Conservation (phyloP, 64 coral and sea anemone species). For the Stichodactyla mertensii region DNA sequence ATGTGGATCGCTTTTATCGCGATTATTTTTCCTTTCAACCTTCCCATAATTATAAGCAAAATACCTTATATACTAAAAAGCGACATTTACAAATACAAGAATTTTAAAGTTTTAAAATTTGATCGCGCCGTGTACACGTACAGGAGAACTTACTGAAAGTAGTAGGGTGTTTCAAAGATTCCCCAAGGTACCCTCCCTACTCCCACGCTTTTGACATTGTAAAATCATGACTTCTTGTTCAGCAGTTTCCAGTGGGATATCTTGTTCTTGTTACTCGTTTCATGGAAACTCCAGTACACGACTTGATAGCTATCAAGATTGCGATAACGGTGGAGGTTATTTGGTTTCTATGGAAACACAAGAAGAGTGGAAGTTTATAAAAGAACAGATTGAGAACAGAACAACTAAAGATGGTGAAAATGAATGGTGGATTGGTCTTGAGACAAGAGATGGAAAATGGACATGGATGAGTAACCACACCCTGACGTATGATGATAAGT, state of each 20-base stretch:
- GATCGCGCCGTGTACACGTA: neutral
- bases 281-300: neutral
- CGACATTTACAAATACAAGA: no score
- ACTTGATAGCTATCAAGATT: neutral
- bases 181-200: neutral
- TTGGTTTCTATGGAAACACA: slow-evolving; percentile 40
- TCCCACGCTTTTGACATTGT: neutral
- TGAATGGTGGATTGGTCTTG: slow-evolving; percentile 58
- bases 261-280: neutral
- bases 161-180: neutral
- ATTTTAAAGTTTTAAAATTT: no score
- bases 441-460: neutral
- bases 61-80: no score
- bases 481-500: neutral
- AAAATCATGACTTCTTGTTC: neutral
- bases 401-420: neutral
- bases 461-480: slow-evolving; percentile 34
- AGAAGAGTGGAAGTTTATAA: slow-evolving; percentile 14
- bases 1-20: no score
- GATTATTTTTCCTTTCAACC: no score
- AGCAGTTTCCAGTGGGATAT: neutral
- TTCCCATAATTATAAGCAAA: no score
- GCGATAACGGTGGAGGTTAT: slow-evolving; percentile 18
- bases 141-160: neutral
- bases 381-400: slow-evolving; percentile 2